Evolutionary conservation across 2,113 vertebrate species (phyloP), one percentile per base, ranked within the genome.

Genomic region (Genyomyrus donnyi): DNA sequence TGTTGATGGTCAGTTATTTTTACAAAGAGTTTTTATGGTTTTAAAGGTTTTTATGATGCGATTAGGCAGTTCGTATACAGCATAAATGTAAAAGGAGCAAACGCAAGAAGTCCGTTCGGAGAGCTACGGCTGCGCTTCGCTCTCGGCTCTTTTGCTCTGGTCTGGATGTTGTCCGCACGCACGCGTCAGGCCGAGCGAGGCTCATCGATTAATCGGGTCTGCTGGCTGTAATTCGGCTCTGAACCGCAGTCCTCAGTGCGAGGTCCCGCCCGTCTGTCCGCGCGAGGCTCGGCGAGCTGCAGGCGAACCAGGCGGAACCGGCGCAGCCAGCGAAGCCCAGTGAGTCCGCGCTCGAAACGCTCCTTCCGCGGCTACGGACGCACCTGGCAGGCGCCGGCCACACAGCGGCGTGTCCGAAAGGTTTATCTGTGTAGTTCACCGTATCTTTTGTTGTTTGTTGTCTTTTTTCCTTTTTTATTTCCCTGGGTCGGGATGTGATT

Each of bases 281-380:
- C 91, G 92, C 92, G 93, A 94, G 93, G 50, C 92, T 90, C 92
- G 90, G 93, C 91, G 83, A 90, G 31, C 93, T 93, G 91, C 91
- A 90, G 91, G 94, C 93, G 95, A 94, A 95, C 94, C 94, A 93
- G 94, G 92, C 89, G 90, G 93, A 93, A 92, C 93, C 95, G 94
- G 94, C 92, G 95, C 49, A 52, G 48, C 89, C 74, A 80, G 70
- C 74, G 13, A 52, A 91, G 92, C 91, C 88, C 93, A 94, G 95
- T 96, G 92, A 96, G 95, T 96, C 92, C 9, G 49, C 3, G 87
- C 88, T 83, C 70, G 19, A 13, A 87, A 89, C 85, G 27, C 48
- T 89, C 19, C 2, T 21, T n/a, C 10, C 5, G 39, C 6, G 27
- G 50, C 5, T 89, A 21, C 77, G 31, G 77, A 19, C 45, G 0